phyloP scores from a whole-genome alignment of 2,797 vertebrate genomes.

The Discoglossus pictus region DNA sequence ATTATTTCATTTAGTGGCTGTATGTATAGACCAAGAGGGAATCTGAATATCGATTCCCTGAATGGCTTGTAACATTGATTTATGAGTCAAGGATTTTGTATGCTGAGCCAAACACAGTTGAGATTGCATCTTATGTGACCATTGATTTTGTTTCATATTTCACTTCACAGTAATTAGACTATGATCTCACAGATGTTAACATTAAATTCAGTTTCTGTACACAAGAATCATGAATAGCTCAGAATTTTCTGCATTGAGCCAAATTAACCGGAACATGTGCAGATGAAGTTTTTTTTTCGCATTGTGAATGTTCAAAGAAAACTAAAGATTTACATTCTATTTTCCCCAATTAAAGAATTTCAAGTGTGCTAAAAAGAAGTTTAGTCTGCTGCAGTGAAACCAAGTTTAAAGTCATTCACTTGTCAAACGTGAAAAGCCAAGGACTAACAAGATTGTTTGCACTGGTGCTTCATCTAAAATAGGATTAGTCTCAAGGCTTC shows the following conservation, averaged over 20 bases:
- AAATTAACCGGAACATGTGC: neutral
- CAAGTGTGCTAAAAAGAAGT: no score
- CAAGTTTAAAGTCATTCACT: conserved; percentile 11
- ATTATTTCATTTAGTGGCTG: conserved; percentile 84
- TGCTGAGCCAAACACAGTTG: conserved; percentile 68
- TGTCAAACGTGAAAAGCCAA: conserved; percentile 5
- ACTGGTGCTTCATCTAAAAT: conserved; percentile 20
- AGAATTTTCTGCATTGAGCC: neutral
- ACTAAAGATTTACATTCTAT: no score
- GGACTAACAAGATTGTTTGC: conserved; percentile 23
- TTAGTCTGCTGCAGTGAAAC: neutral
- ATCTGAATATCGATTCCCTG: conserved; percentile 87
- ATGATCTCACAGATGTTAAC: conserved; percentile 57
- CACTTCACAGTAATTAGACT: conserved; percentile 56
- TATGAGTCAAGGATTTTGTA: conserved; percentile 75
- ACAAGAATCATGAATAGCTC: conserved; percentile 44
- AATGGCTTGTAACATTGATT: conserved; percentile 88
- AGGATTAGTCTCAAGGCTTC: conserved; percentile 13
- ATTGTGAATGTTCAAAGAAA: no score
- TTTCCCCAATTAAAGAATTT: no score
- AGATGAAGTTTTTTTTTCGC: no score
- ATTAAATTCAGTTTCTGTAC: conserved; percentile 51
- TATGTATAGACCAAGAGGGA: conserved; percentile 82
- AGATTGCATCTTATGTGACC: conserved; percentile 63
- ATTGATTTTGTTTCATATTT: conserved; percentile 70